Evolutionary conservation across 2,113 vertebrate genomes (phyloP).

Genomic region (Nesogale talazaci): DNA sequence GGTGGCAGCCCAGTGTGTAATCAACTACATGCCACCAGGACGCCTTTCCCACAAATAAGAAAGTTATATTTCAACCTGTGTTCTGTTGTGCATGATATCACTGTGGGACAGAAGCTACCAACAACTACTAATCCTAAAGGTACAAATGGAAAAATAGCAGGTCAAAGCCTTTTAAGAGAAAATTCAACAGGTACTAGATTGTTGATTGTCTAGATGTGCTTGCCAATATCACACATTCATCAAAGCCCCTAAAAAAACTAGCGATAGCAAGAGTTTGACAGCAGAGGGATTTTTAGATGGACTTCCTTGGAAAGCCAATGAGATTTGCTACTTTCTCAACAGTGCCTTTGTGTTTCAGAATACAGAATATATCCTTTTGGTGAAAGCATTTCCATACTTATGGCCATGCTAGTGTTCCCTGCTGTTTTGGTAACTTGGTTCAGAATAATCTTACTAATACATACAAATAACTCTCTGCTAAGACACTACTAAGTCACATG

Average conservation of each 20-base stretch:
- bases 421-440: not conserved
- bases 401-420: not conserved
- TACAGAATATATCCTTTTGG: not conserved
- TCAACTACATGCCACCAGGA: too few species aligned
- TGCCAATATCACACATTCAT: not conserved
- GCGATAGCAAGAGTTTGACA: constrained; percentile 44
- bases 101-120: not conserved
- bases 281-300: constrained; percentile 43
- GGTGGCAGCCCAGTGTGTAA: too few species aligned
- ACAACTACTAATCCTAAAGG: constrained; percentile 36
- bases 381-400: constrained; percentile 32
- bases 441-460: constrained; percentile 38
- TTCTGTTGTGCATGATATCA: not conserved
- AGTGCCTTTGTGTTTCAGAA: not conserved
- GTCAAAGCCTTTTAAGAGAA: constrained; percentile 25
- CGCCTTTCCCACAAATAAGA: not conserved
- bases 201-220: not conserved
- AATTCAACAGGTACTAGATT: constrained; percentile 45
- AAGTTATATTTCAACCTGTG: constrained; percentile 11
- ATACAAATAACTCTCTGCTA: not conserved
- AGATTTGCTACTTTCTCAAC: not conserved
- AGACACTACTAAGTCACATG: not conserved
- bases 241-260: constrained; percentile 38
- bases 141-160: constrained; percentile 12
- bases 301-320: constrained; percentile 18